Conservation (phyloP, 1,140 invertebrate species). For the Akabosia matsudoensis region DNA sequence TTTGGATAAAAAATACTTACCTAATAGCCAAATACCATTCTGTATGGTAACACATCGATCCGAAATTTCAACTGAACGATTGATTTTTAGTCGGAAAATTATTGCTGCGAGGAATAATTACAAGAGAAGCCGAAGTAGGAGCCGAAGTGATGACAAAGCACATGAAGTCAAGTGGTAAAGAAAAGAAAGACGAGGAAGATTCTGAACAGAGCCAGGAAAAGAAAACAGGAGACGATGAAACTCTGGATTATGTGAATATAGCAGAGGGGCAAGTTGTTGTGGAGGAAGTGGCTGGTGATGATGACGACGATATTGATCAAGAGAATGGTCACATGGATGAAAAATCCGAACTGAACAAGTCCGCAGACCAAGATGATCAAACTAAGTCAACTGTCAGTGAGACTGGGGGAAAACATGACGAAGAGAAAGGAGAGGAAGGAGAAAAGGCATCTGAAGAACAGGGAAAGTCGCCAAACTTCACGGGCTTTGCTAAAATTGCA, state of each 20-base stretch:
- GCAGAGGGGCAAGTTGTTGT: slow-evolving; percentile 28
- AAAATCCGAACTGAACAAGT: too few species aligned
- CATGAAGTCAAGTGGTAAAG: neutral
- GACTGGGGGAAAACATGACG: neutral
- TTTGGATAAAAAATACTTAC: too few species aligned
- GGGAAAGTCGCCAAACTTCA: neutral
- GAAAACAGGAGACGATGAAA: neutral
- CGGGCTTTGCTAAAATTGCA: slow-evolving; percentile 38
- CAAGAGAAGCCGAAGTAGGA: slow-evolving; percentile 5
- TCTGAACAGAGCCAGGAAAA: neutral
- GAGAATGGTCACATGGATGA: neutral
- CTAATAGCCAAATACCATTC: too few species aligned
- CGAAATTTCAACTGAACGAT: too few species aligned
- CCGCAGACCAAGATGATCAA: neutral
- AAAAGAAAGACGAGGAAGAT: slow-evolving; percentile 7
- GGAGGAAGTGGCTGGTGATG: slow-evolving; percentile 19
- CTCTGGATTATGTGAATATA: neutral
- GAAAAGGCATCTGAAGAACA: neutral
- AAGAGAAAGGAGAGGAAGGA: neutral
- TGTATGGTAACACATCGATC: too few species aligned
- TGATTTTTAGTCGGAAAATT: neutral
- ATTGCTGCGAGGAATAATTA: neutral
- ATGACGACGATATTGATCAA: slow-evolving; percentile 10
- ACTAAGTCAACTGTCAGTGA: neutral
- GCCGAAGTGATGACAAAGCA: neutral